A percentile compares a stretch with the other conserved stretches of the same genome.
phyloP scores from a whole-genome alignment of 2,888 invertebrate species.

The Drosophila neonasuta region DNA sequence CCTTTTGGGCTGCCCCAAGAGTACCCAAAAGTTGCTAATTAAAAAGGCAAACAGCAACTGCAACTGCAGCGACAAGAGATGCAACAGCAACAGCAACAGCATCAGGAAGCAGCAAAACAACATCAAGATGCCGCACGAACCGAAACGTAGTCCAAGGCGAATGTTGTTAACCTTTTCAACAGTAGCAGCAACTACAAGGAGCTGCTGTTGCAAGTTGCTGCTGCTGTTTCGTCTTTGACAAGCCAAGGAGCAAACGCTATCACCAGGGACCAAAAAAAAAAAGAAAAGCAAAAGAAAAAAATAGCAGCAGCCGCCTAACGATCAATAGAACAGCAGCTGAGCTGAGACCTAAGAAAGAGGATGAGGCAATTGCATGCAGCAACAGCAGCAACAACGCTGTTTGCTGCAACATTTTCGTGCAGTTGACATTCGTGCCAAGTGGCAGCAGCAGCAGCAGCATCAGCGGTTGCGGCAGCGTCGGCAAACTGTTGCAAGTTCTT shows the following conservation, averaged over 20 bases:
- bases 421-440: conserved; percentile 76
- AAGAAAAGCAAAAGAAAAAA: conserved; percentile 43
- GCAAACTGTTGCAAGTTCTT: conserved; percentile 76
- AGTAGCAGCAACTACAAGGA: conserved; percentile 53
- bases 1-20: conserved; percentile 71
- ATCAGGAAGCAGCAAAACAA: conserved; percentile 69
- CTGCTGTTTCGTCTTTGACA: conserved; percentile 68
- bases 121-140: conserved; percentile 78
- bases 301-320: conserved; percentile 64
- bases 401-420: conserved; percentile 73
- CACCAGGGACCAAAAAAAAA: conserved; percentile 69
- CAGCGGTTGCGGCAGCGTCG: conserved; percentile 56
- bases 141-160: conserved; percentile 60
- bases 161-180: conserved; percentile 76
- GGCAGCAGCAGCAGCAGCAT: conserved; percentile 57
- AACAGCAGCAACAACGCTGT: conserved; percentile 35
- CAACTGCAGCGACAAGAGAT: conserved; percentile 31
- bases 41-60: conserved; percentile 72
- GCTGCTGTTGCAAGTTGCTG: conserved; percentile 42
- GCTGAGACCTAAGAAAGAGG: conserved; percentile 41
- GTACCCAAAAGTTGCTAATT: conserved; percentile 77
- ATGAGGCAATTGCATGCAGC: conserved; percentile 58
- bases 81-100: conserved; percentile 27
- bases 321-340: conserved; percentile 73
- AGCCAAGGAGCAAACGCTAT: conserved; percentile 76